Base-by-base conservation (phyloP, 1,140 invertebrate species). In the Chrysopa pallens region DNA sequence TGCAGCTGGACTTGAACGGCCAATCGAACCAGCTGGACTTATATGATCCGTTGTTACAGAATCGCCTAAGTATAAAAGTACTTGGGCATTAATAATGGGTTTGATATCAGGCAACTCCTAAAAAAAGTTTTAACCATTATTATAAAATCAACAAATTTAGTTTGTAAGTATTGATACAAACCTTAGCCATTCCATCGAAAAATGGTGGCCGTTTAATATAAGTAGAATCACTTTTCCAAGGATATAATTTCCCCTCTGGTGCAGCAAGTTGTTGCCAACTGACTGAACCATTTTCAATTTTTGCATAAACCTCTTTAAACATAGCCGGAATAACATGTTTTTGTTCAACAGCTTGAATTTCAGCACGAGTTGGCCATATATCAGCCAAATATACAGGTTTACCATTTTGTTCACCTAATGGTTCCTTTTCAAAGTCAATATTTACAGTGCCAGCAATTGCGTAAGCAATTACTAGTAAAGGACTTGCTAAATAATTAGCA, bases 31-130 rank as follows among this genome's bases (percentile, higher is more conserved):
- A 42, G 95, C 95, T 1, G 95, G 95, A 28, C 90, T 95, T 42
- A 98, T 98, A 60, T 98, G 95, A 68, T 98, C 95, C 0, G 94
- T 98, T 4, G 92, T 96, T 1, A 98, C 89, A 1, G 89, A 94
- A 62, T 98, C 92, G 1, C 90, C 89, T 39, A 97, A 69, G 53
- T 86, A 76, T 2, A 97, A 66, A 23, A 98, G 65, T 38, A 84
- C 89, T 39, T 78, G 69, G 0, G 89, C 90, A 50, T 67, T 66
- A 15, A 56, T 53, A 29, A 85, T 72, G n/a, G 68, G 56, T 42
- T 67, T 59, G 12, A 69, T 57, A 33, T 52, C 50, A 1, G 78
- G 72, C 15, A 82, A 52, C 8, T 74, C 63, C 65, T 76, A 39
- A 44, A 39, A 29, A 38, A n/a, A 29, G 29, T 39, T 39, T 44